Conservation (phyloP, 2,888 invertebrate genomes). For the Parapristionchus giblindavisi region DNA sequence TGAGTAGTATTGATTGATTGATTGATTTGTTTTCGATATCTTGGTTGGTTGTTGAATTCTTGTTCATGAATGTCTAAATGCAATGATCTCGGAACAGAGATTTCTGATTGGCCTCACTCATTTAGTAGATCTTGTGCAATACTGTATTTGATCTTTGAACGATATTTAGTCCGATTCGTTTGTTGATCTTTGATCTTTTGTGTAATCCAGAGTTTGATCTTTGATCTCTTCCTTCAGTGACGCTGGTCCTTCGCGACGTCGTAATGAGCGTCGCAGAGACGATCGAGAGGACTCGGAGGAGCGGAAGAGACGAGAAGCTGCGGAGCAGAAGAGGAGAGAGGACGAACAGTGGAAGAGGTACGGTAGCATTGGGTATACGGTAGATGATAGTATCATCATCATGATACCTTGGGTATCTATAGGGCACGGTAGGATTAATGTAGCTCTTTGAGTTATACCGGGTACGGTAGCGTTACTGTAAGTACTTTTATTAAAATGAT, state of each 20-base stretch:
- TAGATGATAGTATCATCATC: neutral
- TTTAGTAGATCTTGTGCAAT: too few relatives aligned
- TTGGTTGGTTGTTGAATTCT: neutral
- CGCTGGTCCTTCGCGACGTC: constrained; percentile 18
- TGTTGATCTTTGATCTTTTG: too few relatives aligned
- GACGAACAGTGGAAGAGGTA: constrained; percentile 32
- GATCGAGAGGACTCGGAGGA: constrained; percentile 32
- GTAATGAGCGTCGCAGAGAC: constrained; percentile 23
- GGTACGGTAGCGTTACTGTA: too few relatives aligned
- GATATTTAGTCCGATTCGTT: too few relatives aligned
- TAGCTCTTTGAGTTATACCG: neutral
- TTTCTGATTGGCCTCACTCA: too few relatives aligned
- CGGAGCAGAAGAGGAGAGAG: constrained; percentile 7
- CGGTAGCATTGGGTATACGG: neutral
- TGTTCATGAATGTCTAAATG: neutral
- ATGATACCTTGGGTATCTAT: neutral
- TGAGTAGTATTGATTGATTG: constrained; percentile 2
- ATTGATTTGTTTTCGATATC: neutral
- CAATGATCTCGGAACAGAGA: too few relatives aligned
- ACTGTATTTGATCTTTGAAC: too few relatives aligned
- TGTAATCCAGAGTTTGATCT: too few relatives aligned
- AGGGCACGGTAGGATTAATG: neutral
- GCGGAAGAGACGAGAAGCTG: neutral
- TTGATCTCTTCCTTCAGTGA: too few relatives aligned
- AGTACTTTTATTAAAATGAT: neutral